Percentiles rank a stretch among this genome's conserved stretches.
Conservation (phyloP, 2,797 vertebrate species). For the Bovichtus variegatus region DNA sequence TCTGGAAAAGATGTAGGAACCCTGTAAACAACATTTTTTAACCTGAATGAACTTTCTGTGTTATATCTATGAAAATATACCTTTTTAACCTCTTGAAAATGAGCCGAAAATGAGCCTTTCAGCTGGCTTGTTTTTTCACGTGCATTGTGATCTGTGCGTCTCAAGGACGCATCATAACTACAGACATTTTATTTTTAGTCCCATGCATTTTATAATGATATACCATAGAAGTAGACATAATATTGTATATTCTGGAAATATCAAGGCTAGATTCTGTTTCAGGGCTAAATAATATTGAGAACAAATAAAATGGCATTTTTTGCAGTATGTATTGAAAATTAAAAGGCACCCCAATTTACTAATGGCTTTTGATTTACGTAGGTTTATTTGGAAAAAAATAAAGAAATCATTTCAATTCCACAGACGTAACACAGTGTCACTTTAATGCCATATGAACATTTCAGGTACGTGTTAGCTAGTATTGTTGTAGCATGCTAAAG, state of each 20-base stretch:
- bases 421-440: background rate
- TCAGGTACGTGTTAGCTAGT: background rate
- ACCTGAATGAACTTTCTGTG: background rate
- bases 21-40: background rate
- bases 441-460: background rate
- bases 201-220: background rate
- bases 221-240: no score
- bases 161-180: background rate
- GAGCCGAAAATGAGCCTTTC: background rate
- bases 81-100: constrained; percentile 5
- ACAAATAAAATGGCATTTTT: background rate
- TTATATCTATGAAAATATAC: background rate
- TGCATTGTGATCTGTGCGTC: background rate
- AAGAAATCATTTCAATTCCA: background rate
- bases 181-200: background rate
- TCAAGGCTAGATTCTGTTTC: background rate
- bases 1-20: no score
- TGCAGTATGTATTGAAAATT: background rate
- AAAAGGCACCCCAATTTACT: no score
- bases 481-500: no score
- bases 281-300: background rate
- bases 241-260: background rate
- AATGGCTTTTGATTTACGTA: background rate
- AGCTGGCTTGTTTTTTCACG: background rate
- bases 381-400: background rate